phyloP scores from a whole-genome alignment of 2,113 vertebrate genomes.

The Lynx canadensis region DNA sequence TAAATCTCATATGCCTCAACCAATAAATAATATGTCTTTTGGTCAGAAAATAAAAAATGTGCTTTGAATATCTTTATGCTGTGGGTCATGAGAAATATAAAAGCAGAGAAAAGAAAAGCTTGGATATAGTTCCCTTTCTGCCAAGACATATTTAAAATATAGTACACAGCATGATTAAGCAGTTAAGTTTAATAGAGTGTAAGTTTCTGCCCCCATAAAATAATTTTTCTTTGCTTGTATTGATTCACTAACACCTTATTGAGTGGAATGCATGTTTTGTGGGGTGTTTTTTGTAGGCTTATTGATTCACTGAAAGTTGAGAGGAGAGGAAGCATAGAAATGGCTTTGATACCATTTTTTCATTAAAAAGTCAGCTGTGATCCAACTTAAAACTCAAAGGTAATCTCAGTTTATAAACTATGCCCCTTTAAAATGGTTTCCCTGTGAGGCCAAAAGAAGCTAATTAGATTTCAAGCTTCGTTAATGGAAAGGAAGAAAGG shows the following conservation, averaged over 20 bases:
- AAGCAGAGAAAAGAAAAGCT: background rate
- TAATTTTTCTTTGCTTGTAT: conserved; percentile 61
- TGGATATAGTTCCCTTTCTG: background rate
- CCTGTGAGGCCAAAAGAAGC: background rate
- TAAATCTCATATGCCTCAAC: background rate
- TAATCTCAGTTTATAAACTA: background rate
- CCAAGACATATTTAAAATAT: conserved; percentile 48
- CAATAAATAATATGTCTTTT: conserved; percentile 29
- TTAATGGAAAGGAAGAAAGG: background rate
- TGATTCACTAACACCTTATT: conserved; percentile 54
- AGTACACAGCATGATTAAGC: background rate
- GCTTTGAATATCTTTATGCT: background rate
- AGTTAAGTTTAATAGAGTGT: conserved; percentile 37
- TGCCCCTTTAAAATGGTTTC: background rate
- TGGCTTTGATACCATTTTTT: conserved; percentile 13
- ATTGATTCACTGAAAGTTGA: conserved; percentile 48
- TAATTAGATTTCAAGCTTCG: background rate
- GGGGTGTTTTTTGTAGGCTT: background rate
- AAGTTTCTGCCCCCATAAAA: conserved; percentile 41
- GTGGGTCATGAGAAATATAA: background rate
- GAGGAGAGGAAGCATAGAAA: background rate
- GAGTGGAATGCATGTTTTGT: conserved; percentile 41
- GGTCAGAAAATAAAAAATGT: background rate
- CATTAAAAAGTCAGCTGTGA: background rate
- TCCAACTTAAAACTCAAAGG: conserved; percentile 14